Percentiles rank a stretch among this genome's conserved stretches.
These are phyloP conservation scores for Buphagus erythrorhynchus DNA, from an alignment of 2,797 vertebrate species.

Conservation along the genomic window DNA sequence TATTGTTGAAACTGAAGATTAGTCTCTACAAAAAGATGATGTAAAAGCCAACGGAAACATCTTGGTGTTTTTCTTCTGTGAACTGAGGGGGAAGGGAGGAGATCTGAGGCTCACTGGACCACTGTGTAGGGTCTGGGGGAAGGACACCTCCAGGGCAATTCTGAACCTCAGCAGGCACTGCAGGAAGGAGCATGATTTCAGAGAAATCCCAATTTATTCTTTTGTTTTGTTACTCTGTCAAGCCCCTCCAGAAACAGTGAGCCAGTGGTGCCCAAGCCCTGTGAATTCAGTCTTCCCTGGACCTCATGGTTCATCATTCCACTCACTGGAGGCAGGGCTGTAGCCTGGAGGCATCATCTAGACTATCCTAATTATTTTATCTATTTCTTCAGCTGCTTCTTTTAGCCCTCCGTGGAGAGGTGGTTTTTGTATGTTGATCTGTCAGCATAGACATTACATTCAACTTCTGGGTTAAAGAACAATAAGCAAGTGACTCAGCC, in stretches of 20 bases:
- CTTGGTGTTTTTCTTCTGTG: constrained; percentile 62
- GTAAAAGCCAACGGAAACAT: constrained; percentile 65
- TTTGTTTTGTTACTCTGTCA: neutral
- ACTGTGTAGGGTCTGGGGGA: neutral
- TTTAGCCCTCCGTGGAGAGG: neutral
- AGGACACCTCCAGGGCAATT: constrained; percentile 9
- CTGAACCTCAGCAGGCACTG: neutral
- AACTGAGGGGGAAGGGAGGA: constrained; percentile 35
- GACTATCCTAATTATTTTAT: neutral
- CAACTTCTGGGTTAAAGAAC: neutral
- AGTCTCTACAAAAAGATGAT: constrained; percentile 55
- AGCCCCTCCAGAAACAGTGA: neutral
- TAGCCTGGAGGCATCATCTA: neutral
- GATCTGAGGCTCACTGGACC: constrained; percentile 14
- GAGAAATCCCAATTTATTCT: neutral
- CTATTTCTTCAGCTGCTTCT: constrained; percentile 3
- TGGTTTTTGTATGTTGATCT: neutral
- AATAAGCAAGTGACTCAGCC: neutral
- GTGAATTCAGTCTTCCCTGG: neutral
- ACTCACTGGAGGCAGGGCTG: neutral
- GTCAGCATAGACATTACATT: neutral
- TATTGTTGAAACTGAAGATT: constrained; percentile 65
- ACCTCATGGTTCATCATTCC: neutral
- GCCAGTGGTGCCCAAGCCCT: neutral
- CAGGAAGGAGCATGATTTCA: neutral